Base-by-base conservation (phyloP, 2,797 vertebrate species). In the Chelon labrosus region DNA sequence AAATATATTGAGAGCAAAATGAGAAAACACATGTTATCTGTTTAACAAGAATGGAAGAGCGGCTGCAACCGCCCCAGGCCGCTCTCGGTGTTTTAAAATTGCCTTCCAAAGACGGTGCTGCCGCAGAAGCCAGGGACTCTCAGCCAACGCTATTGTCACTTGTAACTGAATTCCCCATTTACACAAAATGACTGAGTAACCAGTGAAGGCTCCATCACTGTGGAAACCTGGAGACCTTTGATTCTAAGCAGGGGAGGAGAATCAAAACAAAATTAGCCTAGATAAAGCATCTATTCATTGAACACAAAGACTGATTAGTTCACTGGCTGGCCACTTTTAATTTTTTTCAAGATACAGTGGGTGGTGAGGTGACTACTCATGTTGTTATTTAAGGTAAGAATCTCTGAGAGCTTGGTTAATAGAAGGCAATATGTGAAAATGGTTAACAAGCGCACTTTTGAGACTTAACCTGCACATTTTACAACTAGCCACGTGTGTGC, bases 211-310 rank as follows among this genome's bases (percentile, higher is more conserved):
- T 44, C 46, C 41, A 65, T 83, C 79, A 77, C 70, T 52, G 27
- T 12, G 74, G 79, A 82, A 80, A 87, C 89, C 63, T 73, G 76
- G 80, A 78, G 49, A 70, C 68, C 71, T 73, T 85, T 80, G 78
- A 68, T 79, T 69, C 53, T 22, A 54, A 13, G 66, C 66, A 47
- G 57, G 64, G 81, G 70, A 73, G 71, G 75, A 73, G 59, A 20
- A 47, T 47, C 41, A 65, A 60, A 75, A 81, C 72, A 71, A 79
- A 75, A 78, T 81, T 37, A 59, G 59, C 37, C 9, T 37, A 65
- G 56, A 80, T 59, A 77, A 72, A 73, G 58, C 14, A 1, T 41
- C 46, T 42, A 49, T 81, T 74, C 51, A 65, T 52, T 54, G 57
- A 41, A 53, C 35, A 66, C 70, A 71, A 37, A 61, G 42, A 50